These are phyloP conservation scores for Dasysyrphus albostriatus DNA, from an alignment of 2,888 invertebrate species.

Conservation along the genomic window DNA sequence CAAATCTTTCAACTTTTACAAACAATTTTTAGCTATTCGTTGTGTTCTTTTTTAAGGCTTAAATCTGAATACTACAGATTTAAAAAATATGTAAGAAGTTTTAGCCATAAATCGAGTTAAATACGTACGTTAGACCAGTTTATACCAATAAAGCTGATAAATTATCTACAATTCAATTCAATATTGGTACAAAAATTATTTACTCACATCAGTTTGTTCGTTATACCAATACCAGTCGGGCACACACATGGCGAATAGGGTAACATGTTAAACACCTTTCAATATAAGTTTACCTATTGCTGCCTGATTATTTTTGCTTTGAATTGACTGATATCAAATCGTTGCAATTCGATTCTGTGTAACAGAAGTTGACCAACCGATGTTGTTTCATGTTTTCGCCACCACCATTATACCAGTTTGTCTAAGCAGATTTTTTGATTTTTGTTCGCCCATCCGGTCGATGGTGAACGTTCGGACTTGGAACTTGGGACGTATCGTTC, in stretches of 20 bases:
- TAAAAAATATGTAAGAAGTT: too few species aligned
- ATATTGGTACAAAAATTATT: too few species aligned
- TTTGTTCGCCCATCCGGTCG: conserved; percentile 66
- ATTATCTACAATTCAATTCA: too few species aligned
- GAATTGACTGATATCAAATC: conserved; percentile 57
- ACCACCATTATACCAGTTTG: conserved; percentile 32
- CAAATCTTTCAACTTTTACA: too few species aligned
- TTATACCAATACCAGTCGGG: not conserved
- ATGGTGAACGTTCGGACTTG: conserved; percentile 40
- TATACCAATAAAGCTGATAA: too few species aligned
- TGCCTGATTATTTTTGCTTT: not conserved
- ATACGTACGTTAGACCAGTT: too few species aligned
- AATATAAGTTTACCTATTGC: not conserved
- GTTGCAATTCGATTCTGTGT: conserved; percentile 62
- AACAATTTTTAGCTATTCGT: too few species aligned
- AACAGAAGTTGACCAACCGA: conserved; percentile 70
- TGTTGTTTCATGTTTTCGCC: conserved; percentile 51
- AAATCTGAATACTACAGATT: too few species aligned
- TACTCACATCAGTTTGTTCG: too few species aligned
- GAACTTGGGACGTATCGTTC: conserved; percentile 6
- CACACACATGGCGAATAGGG: conserved; percentile 3
- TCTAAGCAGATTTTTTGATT: conserved; percentile 58
- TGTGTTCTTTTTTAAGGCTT: too few species aligned
- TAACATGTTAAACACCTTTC: not conserved
- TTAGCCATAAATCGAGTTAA: too few species aligned